Percentiles rank a stretch among this genome's conserved stretches.
Conservation (phyloP, 2,888 invertebrate species). For the Bruchidius siliquastri region DNA sequence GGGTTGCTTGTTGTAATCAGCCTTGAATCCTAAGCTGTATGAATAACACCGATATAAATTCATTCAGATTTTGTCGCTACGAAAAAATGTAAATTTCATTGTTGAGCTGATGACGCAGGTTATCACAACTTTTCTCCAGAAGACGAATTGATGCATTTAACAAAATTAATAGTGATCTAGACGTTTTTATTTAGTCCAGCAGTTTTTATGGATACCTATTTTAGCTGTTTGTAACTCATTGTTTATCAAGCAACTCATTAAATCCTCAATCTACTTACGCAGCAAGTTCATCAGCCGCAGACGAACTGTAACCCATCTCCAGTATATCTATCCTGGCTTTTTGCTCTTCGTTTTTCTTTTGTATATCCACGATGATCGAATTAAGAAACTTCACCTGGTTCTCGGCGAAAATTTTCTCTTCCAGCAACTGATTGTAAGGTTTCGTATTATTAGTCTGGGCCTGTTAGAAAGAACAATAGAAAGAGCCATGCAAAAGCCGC, state of each 20-base stretch:
- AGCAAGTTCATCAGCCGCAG: conserved; percentile 43
- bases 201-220: too few species aligned
- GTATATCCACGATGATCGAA: conserved; percentile 95
- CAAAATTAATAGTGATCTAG: too few species aligned
- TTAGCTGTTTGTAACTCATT: too few species aligned
- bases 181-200: too few species aligned
- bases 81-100: too few species aligned
- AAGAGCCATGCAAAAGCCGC: conserved; percentile 13
- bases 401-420: conserved; percentile 62
- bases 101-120: too few species aligned
- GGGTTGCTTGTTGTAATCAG: conserved; percentile 19
- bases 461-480: conserved; percentile 18
- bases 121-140: too few species aligned
- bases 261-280: too few species aligned
- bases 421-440: conserved; percentile 47
- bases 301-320: conserved; percentile 57
- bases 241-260: too few species aligned
- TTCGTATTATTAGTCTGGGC: conserved; percentile 22
- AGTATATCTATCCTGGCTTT: conserved; percentile 73
- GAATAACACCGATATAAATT: background rate
- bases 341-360: conserved; percentile 83
- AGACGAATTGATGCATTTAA: too few species aligned
- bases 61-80: too few species aligned
- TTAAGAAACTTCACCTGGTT: conserved; percentile 87
- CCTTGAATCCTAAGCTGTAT: conserved; percentile 32